phyloP scores from a whole-genome alignment of 2,888 invertebrate species.

The Temnothorax ravouxi region DNA sequence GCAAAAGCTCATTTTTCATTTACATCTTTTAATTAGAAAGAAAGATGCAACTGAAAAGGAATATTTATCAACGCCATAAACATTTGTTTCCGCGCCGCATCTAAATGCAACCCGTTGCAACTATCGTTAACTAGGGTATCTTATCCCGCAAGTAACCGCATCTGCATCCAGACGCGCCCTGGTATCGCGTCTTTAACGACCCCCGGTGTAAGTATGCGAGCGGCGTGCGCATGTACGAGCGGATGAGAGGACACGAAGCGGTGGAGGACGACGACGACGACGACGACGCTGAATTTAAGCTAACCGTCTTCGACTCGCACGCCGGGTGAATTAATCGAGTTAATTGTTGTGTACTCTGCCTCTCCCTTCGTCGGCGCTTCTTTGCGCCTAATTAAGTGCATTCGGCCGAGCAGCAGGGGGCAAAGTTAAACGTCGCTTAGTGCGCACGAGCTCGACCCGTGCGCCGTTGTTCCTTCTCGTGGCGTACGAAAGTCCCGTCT shows the following conservation, averaged over 20 bases:
- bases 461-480: slow-evolving; percentile 34
- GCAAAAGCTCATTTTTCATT: not conserved
- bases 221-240: slow-evolving; percentile 42
- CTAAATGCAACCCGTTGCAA: slow-evolving; percentile 33
- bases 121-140: slow-evolving; percentile 53
- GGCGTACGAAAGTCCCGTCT: slow-evolving; percentile 38
- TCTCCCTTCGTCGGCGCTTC: slow-evolving; percentile 66
- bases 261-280: not conserved
- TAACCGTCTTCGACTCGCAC: slow-evolving; percentile 70
- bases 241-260: slow-evolving; percentile 11
- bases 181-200: slow-evolving; percentile 54
- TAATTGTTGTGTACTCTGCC: slow-evolving; percentile 75
- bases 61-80: slow-evolving; percentile 29
- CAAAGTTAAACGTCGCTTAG: slow-evolving; percentile 70
- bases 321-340: slow-evolving; percentile 76
- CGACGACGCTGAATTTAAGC: slow-evolving; percentile 67
- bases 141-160: slow-evolving; percentile 51
- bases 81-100: slow-evolving; percentile 20
- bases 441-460: slow-evolving; percentile 33
- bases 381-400: slow-evolving; percentile 76
- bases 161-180: slow-evolving; percentile 49
- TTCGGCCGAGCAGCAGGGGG: slow-evolving; percentile 60
- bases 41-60: not conserved
- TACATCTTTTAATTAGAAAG: not conserved
- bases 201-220: slow-evolving; percentile 41